These are phyloP conservation scores for Seriola aureovittata DNA, from an alignment of 2,113 vertebrate species.

Conservation along the genomic window DNA sequence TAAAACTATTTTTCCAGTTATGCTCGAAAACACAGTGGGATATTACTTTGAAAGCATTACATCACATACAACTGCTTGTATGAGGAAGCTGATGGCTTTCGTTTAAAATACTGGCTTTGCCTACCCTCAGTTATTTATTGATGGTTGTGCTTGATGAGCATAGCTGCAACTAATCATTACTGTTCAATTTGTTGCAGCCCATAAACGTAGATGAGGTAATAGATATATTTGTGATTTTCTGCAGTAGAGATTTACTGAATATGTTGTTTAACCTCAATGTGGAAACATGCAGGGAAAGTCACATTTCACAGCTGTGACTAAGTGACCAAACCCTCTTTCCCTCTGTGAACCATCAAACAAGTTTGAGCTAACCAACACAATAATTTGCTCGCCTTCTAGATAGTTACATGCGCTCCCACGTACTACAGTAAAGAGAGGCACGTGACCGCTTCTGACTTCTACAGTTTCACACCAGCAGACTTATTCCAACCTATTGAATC, in stretches of 20 bases:
- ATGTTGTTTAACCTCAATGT: constrained; percentile 31
- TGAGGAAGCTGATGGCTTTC: constrained; percentile 53
- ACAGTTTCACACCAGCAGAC: not conserved
- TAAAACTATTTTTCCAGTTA: constrained; percentile 69
- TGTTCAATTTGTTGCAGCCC: constrained; percentile 47
- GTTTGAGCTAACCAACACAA: constrained; percentile 31
- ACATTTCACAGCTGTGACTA: constrained; percentile 27
- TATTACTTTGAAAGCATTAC: constrained; percentile 68
- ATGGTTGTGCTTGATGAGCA: constrained; percentile 40
- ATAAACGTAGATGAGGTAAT: constrained; percentile 63
- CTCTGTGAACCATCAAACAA: constrained; percentile 19
- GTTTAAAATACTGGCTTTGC: constrained; percentile 32
- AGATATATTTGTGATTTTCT: constrained; percentile 43
- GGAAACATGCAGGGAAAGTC: constrained; percentile 41
- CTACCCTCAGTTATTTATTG: constrained; percentile 47
- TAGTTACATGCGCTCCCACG: not conserved
- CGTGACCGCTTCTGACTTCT: constrained; percentile 4
- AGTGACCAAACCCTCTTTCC: constrained; percentile 25
- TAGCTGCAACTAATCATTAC: constrained; percentile 51
- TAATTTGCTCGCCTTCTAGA: constrained; percentile 9
- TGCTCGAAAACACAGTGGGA: constrained; percentile 54
- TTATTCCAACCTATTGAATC: not conserved
- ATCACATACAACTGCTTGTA: constrained; percentile 60
- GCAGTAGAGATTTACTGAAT: constrained; percentile 43
- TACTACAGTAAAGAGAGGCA: constrained; percentile 11